Evolutionary conservation across 64 coral and sea anemone species (phyloP), one percentile per base, ranked within the genome.

Genomic region (Pachyseris speciosa): DNA sequence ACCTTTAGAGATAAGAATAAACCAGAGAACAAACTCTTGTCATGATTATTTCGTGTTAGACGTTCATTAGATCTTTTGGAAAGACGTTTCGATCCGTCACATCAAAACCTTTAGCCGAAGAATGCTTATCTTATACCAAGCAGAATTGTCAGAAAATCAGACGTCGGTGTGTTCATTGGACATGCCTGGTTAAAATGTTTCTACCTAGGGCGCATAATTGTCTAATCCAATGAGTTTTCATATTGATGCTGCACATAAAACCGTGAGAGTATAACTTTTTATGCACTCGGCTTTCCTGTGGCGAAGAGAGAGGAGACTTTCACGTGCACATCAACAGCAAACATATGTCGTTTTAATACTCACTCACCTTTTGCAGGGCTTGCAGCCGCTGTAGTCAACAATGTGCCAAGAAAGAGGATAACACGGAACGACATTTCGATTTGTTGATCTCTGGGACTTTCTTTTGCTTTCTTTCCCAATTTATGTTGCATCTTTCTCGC

Each of bases 1-100:
- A 22, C 17, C 7, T 24, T 15, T 12, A 0, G 37, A 64, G 52
- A 61, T 81, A 81, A 81, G 77, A 63, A 37, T 19, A 41, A 13
- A 22, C 15, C 16, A 9, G 9, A 41, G 53, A 37, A 63, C 39
- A 58, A 81, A 81, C 77, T 61, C 33, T 51, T 79, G 75, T 29
- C 47, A 37, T 79, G 32, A 79, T 58, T 58, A 39, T 17, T 37
- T 32, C 15, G 27, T 17, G 77, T 81, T 81, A n/a, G 77, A 81
- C 77, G 77, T 61, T 81, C 60, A 81, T 81, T 81, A 81, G 63
- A 15, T 81, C 36, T 81, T 36, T 13, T 60, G 52, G 53, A 81
- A 36, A 81, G 77, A 63, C 33, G 30, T 81, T 61, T 63, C 7
- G 22, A 5, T 34, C 30, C 10, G 51, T 74, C 70, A 74, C 70